Evolutionary conservation across 2,888 invertebrate genomes (phyloP).

Genomic region (Drosophila putrida): DNA sequence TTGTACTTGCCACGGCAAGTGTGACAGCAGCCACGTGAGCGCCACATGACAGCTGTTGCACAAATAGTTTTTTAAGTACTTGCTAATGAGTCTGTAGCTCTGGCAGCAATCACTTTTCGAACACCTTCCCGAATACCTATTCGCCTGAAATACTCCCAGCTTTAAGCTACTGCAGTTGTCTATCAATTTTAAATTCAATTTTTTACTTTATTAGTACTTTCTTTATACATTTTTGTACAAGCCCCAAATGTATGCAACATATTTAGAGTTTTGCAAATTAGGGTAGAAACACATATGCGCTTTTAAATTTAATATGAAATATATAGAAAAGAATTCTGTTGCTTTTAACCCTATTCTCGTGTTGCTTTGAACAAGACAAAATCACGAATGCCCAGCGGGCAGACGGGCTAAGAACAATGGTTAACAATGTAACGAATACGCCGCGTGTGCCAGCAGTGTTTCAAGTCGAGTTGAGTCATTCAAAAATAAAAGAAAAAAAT

Average conservation of each 20-base stretch:
- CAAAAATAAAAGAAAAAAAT: background rate
- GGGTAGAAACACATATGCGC: constrained; percentile 13
- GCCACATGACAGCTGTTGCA: constrained; percentile 73
- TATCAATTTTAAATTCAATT: background rate
- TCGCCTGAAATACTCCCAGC: constrained; percentile 4
- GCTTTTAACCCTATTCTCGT: constrained; percentile 25
- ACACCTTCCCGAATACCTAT: constrained; percentile 9
- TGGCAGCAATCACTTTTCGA: constrained; percentile 7
- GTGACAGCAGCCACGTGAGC: constrained; percentile 34
- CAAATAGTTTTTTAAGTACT: constrained; percentile 77
- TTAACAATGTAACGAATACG: constrained; percentile 71
- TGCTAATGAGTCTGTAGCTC: constrained; percentile 72
- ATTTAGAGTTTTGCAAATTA: background rate
- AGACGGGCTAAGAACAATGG: constrained; percentile 56
- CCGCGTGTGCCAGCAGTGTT: constrained; percentile 34
- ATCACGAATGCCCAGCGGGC: constrained; percentile 46
- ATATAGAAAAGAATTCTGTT: background rate
- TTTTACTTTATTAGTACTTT: background rate
- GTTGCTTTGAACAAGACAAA: constrained; percentile 28
- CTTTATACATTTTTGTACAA: background rate
- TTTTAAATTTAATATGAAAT: constrained; percentile 29
- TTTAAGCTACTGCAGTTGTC: constrained; percentile 3
- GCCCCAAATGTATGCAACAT: constrained; percentile 6
- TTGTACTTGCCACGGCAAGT: constrained; percentile 27
- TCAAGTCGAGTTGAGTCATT: constrained; percentile 3